Evolutionary conservation across 2,797 vertebrate genomes (phyloP).

Genomic region (Bucorvus abyssinicus): DNA sequence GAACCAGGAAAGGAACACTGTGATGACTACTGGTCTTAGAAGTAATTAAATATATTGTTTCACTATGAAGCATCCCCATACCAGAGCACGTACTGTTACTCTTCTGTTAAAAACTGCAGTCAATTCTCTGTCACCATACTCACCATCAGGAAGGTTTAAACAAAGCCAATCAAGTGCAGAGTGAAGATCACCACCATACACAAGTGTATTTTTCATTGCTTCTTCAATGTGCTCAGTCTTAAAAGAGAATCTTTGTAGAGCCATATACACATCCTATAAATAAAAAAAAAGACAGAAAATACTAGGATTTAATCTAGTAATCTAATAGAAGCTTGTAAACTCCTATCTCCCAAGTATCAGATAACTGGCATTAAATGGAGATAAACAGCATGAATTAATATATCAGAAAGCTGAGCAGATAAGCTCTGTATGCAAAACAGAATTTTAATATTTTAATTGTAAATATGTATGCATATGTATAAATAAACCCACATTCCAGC

Average conservation of each 20-base stretch:
- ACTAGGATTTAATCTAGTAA: neutral
- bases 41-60: too few relatives aligned
- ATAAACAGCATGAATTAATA: neutral
- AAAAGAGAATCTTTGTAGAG: conserved; percentile 90
- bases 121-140: neutral
- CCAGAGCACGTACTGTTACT: neutral
- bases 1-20: neutral
- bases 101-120: neutral
- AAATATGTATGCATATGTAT: fast-evolving
- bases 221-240: conserved; percentile 95
- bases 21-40: neutral
- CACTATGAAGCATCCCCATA: neutral
- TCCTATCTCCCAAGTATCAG: neutral
- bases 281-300: neutral
- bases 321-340: neutral
- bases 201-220: conserved; percentile 93
- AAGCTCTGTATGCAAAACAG: too few relatives aligned
- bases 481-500: neutral
- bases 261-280: conserved; percentile 90
- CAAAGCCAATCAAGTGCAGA: conserved; percentile 98
- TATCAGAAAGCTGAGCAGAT: neutral
- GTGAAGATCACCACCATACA: conserved; percentile 94
- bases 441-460: neutral
- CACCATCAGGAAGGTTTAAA: conserved; percentile 94
- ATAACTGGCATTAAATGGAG: neutral